These are phyloP conservation scores for Periophthalmus magnuspinnatus DNA, from an alignment of 2,797 vertebrate genomes.

Conservation along the genomic window DNA sequence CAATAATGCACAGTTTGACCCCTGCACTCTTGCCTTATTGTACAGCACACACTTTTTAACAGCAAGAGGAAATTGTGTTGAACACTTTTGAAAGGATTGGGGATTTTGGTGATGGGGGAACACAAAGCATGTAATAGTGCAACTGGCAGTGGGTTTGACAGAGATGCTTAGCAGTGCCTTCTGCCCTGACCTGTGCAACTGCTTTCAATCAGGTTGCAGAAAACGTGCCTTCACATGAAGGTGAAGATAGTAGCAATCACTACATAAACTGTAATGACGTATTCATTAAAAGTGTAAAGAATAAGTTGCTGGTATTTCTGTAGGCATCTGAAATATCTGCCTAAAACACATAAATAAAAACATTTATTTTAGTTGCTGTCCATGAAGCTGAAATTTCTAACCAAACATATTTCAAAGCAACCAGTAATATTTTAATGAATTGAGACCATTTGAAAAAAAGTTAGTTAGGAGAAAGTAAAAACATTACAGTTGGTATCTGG, in stretches of 20 bases:
- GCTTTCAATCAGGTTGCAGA: slow-evolving; percentile 8
- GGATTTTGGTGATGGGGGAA: slow-evolving; percentile 25
- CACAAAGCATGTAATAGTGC: slow-evolving; percentile 27
- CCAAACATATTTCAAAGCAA: neutral
- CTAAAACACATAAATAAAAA: neutral
- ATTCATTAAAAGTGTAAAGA: neutral
- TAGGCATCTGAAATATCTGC: no score
- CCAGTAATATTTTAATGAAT: neutral
- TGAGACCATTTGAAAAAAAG: no score
- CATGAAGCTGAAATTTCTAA: neutral
- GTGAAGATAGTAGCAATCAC: slow-evolving; percentile 4
- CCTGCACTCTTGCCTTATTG: slow-evolving; percentile 35
- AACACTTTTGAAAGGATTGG: slow-evolving; percentile 21
- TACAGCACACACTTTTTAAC: slow-evolving; percentile 29
- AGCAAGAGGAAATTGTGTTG: slow-evolving; percentile 33
- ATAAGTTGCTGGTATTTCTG: neutral
- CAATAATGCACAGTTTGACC: slow-evolving; percentile 51
- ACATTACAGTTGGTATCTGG: neutral
- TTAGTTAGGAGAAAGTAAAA: neutral
- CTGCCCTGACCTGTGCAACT: slow-evolving; percentile 58
- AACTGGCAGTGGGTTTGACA: slow-evolving; percentile 40
- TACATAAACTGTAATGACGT: neutral
- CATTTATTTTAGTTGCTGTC: neutral
- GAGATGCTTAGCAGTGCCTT: slow-evolving; percentile 56
- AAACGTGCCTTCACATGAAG: slow-evolving; percentile 22